phyloP scores from a whole-genome alignment of 30 jellyfish, hydroid and myxozoan genomes.

The Turritopsis rubra region DNA sequence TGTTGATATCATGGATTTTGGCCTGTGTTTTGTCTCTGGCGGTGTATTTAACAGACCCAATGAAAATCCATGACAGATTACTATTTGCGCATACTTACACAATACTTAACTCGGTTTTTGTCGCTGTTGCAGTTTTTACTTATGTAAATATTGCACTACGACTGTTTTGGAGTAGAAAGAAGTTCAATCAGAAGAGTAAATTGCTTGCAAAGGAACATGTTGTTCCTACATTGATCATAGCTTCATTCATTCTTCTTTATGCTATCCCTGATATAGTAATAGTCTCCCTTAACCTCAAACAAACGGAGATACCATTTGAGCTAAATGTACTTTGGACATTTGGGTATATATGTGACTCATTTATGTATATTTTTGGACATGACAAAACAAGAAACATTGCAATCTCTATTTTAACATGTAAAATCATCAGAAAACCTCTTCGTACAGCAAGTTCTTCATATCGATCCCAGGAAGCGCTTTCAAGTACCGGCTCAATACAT shows the following conservation, averaged over 20 bases:
- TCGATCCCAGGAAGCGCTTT: not conserved
- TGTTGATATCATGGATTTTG: not conserved
- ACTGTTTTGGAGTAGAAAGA: not conserved
- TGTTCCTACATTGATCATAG: not conserved
- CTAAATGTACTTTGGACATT: not conserved
- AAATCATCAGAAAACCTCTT: not conserved
- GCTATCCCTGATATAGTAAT: not conserved
- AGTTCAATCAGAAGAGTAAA: not conserved
- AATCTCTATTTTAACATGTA: not conserved
- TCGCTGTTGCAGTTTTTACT: not conserved
- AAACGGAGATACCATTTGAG: not conserved
- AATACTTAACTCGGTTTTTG: not conserved
- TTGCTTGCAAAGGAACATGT: not conserved
- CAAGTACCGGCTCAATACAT: not conserved
- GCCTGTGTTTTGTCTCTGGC: not conserved
- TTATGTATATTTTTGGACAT: not conserved
- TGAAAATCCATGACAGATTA: not conserved
- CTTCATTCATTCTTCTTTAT: not conserved
- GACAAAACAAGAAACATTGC: not conserved
- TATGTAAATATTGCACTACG: not conserved
- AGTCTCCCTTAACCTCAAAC: not conserved
- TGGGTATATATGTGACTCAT: not conserved
- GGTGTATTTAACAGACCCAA: not conserved
- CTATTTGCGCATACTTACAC: not conserved
- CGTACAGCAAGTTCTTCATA: not conserved